Evolutionary conservation across 1,140 invertebrate species (phyloP).

Genomic region (Sogatella furcifera): DNA sequence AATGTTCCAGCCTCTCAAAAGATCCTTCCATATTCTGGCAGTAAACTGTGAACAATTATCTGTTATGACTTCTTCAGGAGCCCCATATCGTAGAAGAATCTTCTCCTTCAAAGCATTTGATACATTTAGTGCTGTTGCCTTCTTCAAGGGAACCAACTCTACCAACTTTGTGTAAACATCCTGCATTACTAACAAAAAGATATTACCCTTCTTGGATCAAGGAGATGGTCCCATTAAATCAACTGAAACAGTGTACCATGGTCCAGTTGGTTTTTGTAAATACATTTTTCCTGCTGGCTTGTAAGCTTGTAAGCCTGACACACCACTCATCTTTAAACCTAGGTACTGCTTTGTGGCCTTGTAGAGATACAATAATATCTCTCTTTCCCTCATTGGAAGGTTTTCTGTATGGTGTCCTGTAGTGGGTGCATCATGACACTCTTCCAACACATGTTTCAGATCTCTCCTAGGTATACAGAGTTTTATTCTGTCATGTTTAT

Average conservation of each 20-base stretch:
- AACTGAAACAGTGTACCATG: slow-evolving; percentile 29
- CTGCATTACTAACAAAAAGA: slow-evolving; percentile 29
- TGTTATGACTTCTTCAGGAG: background rate
- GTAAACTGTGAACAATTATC: slow-evolving; percentile 6
- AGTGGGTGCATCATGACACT: slow-evolving; percentile 22
- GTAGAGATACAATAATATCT: slow-evolving; percentile 28
- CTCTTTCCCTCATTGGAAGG: slow-evolving; percentile 9
- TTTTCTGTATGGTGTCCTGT: slow-evolving; percentile 26
- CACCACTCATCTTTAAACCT: slow-evolving; percentile 19
- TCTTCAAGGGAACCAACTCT: slow-evolving; percentile 24
- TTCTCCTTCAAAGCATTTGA: background rate
- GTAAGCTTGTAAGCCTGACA: slow-evolving; percentile 27
- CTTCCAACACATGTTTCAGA: slow-evolving; percentile 15
- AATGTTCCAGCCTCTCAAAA: background rate
- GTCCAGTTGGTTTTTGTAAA: slow-evolving; percentile 18
- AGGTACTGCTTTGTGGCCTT: slow-evolving; percentile 21
- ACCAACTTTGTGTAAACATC: slow-evolving; percentile 33
- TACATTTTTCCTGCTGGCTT: slow-evolving; percentile 29
- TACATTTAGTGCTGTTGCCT: background rate
- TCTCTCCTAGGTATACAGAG: slow-evolving; percentile 21
- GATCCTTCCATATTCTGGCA: background rate
- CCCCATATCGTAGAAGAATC: slow-evolving; percentile 3
- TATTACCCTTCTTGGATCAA: slow-evolving; percentile 24
- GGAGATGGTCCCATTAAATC: slow-evolving; percentile 35
- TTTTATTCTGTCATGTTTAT: no score